phyloP scores from a whole-genome alignment of 1,140 invertebrate genomes.

The Episyrphus balteatus region DNA sequence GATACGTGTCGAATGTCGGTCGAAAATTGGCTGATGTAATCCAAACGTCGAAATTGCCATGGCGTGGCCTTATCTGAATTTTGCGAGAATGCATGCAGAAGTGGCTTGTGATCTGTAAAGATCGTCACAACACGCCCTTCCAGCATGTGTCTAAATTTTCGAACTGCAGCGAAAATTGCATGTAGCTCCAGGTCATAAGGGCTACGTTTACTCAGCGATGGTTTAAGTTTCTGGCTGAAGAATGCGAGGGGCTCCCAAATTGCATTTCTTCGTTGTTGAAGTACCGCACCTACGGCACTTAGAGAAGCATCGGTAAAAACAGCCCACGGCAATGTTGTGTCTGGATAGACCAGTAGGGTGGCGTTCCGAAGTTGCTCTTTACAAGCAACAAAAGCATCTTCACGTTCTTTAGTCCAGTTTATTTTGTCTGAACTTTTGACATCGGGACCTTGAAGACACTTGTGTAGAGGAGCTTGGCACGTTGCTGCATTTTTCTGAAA shows the following conservation, averaged over 20 bases:
- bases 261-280: constrained; percentile 12
- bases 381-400: constrained; percentile 17
- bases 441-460: constrained; percentile 7
- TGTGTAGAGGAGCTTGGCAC: constrained; percentile 13
- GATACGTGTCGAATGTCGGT: constrained; percentile 28
- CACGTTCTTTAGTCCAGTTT: constrained; percentile 19
- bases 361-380: constrained; percentile 22
- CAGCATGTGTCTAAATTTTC: constrained; percentile 11
- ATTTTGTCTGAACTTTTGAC: constrained; percentile 12
- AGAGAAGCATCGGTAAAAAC: constrained; percentile 18
- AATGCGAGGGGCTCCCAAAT: constrained; percentile 13
- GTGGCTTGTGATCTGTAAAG: constrained; percentile 35
- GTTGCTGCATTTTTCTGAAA: constrained; percentile 18
- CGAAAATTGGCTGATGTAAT: constrained; percentile 33
- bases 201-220: constrained; percentile 5
- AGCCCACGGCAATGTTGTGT: constrained; percentile 3
- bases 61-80: constrained; percentile 19
- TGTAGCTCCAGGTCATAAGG: constrained; percentile 30
- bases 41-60: constrained; percentile 22
- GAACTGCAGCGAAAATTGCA: neutral
- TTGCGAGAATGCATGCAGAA: constrained; percentile 24
- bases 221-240: constrained; percentile 4
- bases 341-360: constrained; percentile 11
- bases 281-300: constrained; percentile 14
- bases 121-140: constrained; percentile 32